These are phyloP conservation scores for Elmis aenea DNA, from an alignment of 2,888 invertebrate species.

Conservation along the genomic window DNA sequence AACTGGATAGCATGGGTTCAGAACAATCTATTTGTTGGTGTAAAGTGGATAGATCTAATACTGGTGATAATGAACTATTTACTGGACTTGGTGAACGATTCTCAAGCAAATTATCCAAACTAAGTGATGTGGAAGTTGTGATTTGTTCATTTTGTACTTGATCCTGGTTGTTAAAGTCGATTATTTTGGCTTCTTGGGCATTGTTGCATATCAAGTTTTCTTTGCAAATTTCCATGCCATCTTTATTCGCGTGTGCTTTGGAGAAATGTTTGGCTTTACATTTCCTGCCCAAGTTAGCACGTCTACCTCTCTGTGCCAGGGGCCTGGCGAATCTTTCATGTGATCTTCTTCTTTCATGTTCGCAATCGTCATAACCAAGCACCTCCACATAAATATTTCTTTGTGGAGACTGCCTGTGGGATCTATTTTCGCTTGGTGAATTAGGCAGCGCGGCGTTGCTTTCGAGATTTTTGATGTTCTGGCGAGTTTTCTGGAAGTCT, in stretches of 20 bases:
- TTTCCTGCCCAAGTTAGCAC: slow-evolving; percentile 33
- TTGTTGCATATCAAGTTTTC: slow-evolving; percentile 48
- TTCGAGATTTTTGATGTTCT: slow-evolving; percentile 40
- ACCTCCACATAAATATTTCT: slow-evolving; percentile 30
- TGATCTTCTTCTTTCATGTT: slow-evolving; percentile 59
- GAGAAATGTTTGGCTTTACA: slow-evolving; percentile 24
- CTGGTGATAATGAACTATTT: slow-evolving; percentile 38
- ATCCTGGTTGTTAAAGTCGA: too few species aligned
- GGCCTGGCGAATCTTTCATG: slow-evolving; percentile 50
- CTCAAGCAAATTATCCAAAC: slow-evolving; percentile 30
- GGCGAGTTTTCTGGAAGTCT: slow-evolving; percentile 50
- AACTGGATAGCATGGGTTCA: slow-evolving; percentile 47
- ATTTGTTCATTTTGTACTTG: too few species aligned
- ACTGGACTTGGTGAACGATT: slow-evolving; percentile 42
- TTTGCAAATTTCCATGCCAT: slow-evolving; percentile 42
- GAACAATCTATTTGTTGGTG: slow-evolving; percentile 54
- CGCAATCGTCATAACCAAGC: slow-evolving; percentile 53
- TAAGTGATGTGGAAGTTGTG: slow-evolving; percentile 28
- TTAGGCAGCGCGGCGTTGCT: slow-evolving; percentile 31
- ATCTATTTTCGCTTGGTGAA: slow-evolving; percentile 30
- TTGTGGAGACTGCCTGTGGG: slow-evolving; percentile 29
- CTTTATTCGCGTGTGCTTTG: slow-evolving; percentile 12
- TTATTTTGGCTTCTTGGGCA: slow-evolving; percentile 35
- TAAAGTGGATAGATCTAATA: slow-evolving; percentile 54
- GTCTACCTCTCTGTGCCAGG: slow-evolving; percentile 54